Evolutionary conservation across 2,888 invertebrate species (phyloP), one percentile per base, ranked within the genome.

Genomic region (Galeopsomyia nigrocyanea): DNA sequence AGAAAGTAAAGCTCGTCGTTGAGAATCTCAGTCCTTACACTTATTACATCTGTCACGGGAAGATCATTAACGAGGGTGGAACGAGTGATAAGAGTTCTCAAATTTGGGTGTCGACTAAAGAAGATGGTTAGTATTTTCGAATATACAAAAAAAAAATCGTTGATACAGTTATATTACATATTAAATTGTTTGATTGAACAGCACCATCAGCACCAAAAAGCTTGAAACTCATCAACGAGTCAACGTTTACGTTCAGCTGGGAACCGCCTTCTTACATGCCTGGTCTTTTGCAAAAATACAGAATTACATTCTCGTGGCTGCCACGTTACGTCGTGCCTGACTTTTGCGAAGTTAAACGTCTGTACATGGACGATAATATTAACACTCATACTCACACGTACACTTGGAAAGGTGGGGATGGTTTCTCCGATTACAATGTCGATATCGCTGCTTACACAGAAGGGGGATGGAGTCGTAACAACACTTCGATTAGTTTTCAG

Each of bases 21-120:
- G 10, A 57, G 0, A 22, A 74, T 49, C 71, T 85, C 13, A 82
- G 80, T 66, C 81, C 84, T 10, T 83, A 77, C 60, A 82, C 83
- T 10, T 73, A n/a, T 16, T 85, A 84, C 46, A 57, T 62, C 9
- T 85, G 84, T 70, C 69, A 67, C 22, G 80, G 79, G 13, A 66
- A 71, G 17, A 76, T 76, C 16, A 17, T 49, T 19, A 82, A 80
- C 62, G 49, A 61, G 2, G 82, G 75, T 31, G 82, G 81, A 10
- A 64, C 62, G 7, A 83, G 83, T 68, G 26, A 63, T 9, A 39
- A 13, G 3, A 80, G 82, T 22, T 13, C 60, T 5, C 60, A 26
- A 6, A 31, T 71, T 3, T 17, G 31, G 0, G 31, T 65, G 1
- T 19, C 31, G 3, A 70, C 69, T 7, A 50, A 57, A 14, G 58